Conservation (phyloP, 2,113 vertebrate species). For the Rhynchopsitta pachyrhyncha region DNA sequence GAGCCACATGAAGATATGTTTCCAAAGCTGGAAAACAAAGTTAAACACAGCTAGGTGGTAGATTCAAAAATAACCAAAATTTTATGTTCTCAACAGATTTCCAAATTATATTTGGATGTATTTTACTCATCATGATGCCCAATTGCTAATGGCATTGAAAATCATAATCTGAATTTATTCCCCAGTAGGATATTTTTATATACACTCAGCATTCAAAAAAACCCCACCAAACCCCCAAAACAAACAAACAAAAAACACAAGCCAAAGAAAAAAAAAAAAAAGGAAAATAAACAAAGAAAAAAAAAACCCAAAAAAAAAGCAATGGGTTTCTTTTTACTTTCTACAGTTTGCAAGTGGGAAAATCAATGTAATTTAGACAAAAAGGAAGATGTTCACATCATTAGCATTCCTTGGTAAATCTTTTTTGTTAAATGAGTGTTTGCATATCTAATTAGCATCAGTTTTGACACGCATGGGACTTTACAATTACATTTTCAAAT, state of each 20-base stretch:
- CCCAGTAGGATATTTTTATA: not conserved
- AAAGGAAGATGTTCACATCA: slow-evolving; percentile 8
- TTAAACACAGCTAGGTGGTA: not conserved
- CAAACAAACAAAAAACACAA: not conserved
- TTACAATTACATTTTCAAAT: slow-evolving; percentile 42
- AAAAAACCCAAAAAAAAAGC: fast-evolving
- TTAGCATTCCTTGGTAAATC: slow-evolving; percentile 38
- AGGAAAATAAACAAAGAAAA: fast-evolving
- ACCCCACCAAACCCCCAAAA: not conserved
- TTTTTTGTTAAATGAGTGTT: slow-evolving; percentile 26
- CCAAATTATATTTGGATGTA: not conserved
- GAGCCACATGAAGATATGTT: not conserved
- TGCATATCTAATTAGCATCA: slow-evolving; percentile 33
- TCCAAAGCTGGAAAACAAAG: not conserved
- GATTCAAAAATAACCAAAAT: not conserved
- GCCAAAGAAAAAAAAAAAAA: not conserved
- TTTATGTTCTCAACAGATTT: not conserved
- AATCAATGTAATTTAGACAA: not conserved
- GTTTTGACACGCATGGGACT: not conserved
- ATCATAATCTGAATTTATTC: not conserved
- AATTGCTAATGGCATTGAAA: not conserved
- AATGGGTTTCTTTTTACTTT: not conserved
- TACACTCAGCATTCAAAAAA: not conserved
- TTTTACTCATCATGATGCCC: not conserved
- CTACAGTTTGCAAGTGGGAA: not conserved